These are phyloP conservation scores for Ptilonorhynchus violaceus DNA, from an alignment of 2,113 vertebrate genomes.

Conservation along the genomic window DNA sequence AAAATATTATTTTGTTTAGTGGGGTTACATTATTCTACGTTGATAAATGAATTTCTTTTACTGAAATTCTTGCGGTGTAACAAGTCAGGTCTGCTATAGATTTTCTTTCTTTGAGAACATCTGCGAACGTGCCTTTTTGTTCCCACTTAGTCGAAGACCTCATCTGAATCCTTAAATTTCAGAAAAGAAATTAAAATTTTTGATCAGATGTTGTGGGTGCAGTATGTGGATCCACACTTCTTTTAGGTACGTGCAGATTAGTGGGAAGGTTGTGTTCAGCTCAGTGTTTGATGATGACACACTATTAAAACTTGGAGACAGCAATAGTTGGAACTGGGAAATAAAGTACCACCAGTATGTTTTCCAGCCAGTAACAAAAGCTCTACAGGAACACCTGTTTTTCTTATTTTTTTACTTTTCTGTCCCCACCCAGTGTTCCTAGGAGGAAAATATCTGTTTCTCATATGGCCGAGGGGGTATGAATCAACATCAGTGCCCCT, in stretches of 20 bases:
- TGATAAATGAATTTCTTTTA: background rate
- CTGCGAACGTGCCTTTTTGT: background rate
- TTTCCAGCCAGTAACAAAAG: background rate
- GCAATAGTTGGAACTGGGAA: background rate
- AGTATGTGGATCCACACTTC: background rate
- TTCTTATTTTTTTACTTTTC: background rate
- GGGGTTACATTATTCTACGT: background rate
- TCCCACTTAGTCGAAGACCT: background rate
- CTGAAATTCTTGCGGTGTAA: background rate
- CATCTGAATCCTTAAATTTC: background rate
- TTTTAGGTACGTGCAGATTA: background rate
- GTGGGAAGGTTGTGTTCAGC: background rate
- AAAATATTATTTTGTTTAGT: background rate
- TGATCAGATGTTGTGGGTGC: background rate
- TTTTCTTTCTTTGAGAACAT: background rate
- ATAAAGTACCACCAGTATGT: background rate
- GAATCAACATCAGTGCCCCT: background rate
- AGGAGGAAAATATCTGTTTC: background rate
- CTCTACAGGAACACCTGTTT: conserved; percentile 25
- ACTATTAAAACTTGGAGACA: background rate
- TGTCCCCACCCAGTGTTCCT: conserved; percentile 10
- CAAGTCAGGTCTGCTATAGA: background rate
- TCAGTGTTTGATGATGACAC: background rate
- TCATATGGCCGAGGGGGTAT: background rate
- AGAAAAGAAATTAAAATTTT: background rate